These are phyloP conservation scores for Stichopus chloronotus DNA, from an alignment of 35 echinoderm and acorn worm species.

Conservation along the genomic window DNA sequence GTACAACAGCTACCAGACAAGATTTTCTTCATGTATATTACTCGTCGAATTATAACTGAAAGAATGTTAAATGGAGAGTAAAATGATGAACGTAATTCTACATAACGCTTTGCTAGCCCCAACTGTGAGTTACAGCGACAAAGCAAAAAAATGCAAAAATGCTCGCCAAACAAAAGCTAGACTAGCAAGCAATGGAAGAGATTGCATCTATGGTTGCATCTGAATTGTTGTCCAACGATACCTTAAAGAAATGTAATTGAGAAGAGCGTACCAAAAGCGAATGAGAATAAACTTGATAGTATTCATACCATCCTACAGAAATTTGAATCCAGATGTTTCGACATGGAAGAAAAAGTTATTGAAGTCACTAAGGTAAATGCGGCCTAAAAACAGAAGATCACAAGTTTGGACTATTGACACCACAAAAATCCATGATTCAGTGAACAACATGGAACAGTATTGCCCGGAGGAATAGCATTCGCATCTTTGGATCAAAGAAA, in stretches of 20 bases:
- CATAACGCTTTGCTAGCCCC: no score
- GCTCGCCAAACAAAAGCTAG: background rate
- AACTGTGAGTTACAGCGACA: background rate
- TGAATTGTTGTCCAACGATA: background rate
- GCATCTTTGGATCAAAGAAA: constrained; percentile 29
- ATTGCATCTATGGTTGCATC: constrained; percentile 13
- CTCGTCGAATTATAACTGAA: no score
- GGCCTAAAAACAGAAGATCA: background rate
- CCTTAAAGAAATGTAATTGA: no score
- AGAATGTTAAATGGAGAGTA: no score
- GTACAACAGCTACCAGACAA: no score
- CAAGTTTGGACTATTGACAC: background rate
- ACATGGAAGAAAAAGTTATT: background rate
- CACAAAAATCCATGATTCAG: constrained; percentile 4
- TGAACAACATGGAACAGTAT: constrained; percentile 23
- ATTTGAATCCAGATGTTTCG: constrained; percentile 6
- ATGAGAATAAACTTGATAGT: constrained; percentile 8
- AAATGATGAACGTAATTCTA: no score
- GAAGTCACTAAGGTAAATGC: background rate
- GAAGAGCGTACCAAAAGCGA: background rate
- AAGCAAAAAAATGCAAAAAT: background rate
- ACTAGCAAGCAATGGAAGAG: background rate
- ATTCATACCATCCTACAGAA: background rate
- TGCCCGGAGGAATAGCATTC: constrained; percentile 7
- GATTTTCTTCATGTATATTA: no score